Conservation (phyloP, 1,140 invertebrate species). For the Drosophila obscura region DNA sequence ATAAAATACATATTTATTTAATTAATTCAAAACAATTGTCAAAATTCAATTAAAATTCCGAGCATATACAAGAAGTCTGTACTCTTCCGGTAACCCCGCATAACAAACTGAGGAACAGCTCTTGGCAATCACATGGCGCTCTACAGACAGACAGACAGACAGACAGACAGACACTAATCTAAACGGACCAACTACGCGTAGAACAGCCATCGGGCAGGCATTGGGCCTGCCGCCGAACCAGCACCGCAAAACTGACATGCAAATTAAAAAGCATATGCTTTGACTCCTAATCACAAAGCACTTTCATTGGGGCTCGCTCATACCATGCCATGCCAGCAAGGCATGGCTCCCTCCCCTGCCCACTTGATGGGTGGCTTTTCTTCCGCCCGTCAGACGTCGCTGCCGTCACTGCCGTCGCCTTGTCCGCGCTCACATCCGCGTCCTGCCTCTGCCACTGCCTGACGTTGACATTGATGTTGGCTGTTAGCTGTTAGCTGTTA, state of each 20-base stretch:
- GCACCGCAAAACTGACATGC: conserved; percentile 46
- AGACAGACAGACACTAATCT: conserved; percentile 11
- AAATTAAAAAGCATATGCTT: conserved; percentile 66
- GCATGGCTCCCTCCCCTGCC: neutral
- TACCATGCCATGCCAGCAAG: conserved; percentile 2
- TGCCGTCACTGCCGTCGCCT: conserved; percentile 53
- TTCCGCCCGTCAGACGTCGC: conserved; percentile 59
- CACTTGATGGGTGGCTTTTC: conserved; percentile 59
- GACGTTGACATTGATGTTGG: conserved; percentile 75
- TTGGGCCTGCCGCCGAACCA: conserved; percentile 4
- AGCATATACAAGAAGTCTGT: no score
- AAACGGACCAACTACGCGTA: neutral
- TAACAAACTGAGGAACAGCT: no score
- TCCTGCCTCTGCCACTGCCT: conserved; percentile 45
- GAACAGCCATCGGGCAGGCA: conserved; percentile 2
- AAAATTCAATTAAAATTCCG: no score
- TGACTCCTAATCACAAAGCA: conserved; percentile 53
- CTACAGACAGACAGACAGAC: conserved; percentile 2
- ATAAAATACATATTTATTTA: no score
- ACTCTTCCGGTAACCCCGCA: no score
- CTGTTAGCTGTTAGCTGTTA: conserved; percentile 57
- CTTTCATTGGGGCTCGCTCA: conserved; percentile 33
- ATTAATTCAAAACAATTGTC: no score
- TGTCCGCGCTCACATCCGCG: conserved; percentile 52
- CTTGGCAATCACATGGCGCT: neutral